Evolutionary conservation across 2,888 invertebrate genomes (phyloP).

Genomic region (Synanthedon andrenaeformis): DNA sequence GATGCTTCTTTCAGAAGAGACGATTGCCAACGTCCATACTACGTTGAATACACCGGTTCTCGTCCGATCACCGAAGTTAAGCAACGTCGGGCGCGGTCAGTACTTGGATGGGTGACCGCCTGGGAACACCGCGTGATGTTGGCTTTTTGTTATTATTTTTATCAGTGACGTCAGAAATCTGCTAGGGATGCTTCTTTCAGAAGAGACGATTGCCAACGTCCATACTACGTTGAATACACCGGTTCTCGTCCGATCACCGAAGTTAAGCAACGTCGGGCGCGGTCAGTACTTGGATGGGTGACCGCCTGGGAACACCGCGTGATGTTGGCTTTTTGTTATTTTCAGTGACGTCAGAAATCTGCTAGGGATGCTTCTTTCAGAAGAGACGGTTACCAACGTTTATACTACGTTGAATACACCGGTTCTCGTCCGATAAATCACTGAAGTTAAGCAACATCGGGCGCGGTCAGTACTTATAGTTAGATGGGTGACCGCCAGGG

Average conservation of each 20-base stretch:
- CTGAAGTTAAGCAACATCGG: conserved; percentile 1
- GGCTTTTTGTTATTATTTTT: conserved; percentile 12
- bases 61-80: conserved; percentile 22
- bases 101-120: conserved; percentile 22
- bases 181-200: too few species aligned
- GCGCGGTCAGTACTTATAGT: conserved; percentile 13
- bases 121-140: conserved; percentile 20
- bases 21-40: conserved; percentile 16
- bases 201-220: conserved; percentile 11
- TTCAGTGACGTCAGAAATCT: too few species aligned
- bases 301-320: conserved; percentile 21
- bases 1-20: too few species aligned
- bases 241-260: conserved; percentile 22
- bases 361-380: too few species aligned
- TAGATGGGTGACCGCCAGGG: conserved; percentile 16
- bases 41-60: conserved; percentile 20
- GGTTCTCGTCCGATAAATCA: conserved; percentile 19
- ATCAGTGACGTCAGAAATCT: too few species aligned
- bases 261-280: conserved; percentile 21
- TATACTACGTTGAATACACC: conserved; percentile 18
- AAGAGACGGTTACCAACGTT: conserved; percentile 10
- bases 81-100: conserved; percentile 20
- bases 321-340: conserved; percentile 13
- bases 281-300: conserved; percentile 21
- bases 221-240: conserved; percentile 19